These are phyloP conservation scores for Camponotus pennsylvanicus DNA, from an alignment of 1,140 invertebrate genomes.

Conservation along the genomic window DNA sequence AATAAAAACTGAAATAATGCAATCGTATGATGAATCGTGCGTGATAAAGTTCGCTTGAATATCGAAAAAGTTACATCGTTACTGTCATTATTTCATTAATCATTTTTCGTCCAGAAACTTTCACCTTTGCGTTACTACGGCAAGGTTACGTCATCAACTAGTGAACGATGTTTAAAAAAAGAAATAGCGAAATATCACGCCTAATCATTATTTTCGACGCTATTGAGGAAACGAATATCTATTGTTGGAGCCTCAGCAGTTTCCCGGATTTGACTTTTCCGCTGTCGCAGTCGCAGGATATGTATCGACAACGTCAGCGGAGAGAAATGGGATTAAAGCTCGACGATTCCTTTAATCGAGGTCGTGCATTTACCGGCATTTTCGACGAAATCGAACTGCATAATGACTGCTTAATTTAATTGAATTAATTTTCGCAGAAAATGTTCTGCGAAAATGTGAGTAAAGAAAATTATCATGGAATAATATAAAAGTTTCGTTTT, in stretches of 20 bases:
- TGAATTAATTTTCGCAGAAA: background rate
- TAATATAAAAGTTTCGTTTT: background rate
- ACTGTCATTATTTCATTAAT: background rate
- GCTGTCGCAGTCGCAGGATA: background rate
- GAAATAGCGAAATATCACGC: background rate
- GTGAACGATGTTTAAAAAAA: background rate
- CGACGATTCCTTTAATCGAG: background rate
- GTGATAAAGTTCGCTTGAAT: background rate
- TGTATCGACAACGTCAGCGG: conserved; percentile 29
- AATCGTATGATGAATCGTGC: background rate
- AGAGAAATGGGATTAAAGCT: background rate
- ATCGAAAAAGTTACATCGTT: background rate
- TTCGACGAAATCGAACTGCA: background rate
- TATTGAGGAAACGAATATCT: conserved; percentile 17
- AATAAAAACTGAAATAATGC: background rate
- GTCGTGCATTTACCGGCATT: background rate
- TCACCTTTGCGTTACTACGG: conserved; percentile 15
- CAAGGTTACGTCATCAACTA: conserved; percentile 26
- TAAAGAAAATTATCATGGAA: background rate
- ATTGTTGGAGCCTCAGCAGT: background rate
- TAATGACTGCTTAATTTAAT: background rate
- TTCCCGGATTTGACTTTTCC: conserved; percentile 23
- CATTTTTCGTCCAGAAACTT: background rate
- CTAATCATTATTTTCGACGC: background rate
- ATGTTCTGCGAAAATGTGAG: too few species aligned